Evolutionary conservation across 1,140 invertebrate genomes (phyloP).

Genomic region (Caerostris extrusa): DNA sequence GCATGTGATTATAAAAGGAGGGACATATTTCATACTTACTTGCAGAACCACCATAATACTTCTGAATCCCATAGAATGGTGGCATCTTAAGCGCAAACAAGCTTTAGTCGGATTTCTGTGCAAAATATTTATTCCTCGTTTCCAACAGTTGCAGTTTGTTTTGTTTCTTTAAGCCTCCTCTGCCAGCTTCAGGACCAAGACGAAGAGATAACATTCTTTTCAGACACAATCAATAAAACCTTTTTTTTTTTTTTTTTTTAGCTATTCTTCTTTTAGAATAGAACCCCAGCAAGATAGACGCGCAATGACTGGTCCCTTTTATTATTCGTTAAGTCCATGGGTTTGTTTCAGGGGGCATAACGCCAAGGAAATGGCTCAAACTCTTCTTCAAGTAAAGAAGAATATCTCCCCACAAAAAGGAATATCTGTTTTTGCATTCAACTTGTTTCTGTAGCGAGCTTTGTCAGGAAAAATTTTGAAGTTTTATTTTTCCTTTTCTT

Average conservation of each 20-base stretch:
- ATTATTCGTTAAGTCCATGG: not conserved
- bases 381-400: not conserved
- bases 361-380: not conserved
- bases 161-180: conserved; percentile 22
- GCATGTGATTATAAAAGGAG: not conserved
- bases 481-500: not conserved
- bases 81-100: conserved; percentile 5
- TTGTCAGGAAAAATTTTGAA: not conserved
- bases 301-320: not conserved
- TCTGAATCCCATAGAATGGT: not conserved
- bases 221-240: not conserved
- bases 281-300: not conserved
- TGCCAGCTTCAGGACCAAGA: not conserved
- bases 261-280: not conserved
- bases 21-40: not conserved
- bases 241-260: not conserved
- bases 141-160: not conserved
- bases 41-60: not conserved
- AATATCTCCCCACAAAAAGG: not conserved
- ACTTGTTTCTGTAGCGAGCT: not conserved
- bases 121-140: conserved; percentile 20
- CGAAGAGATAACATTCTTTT: conserved; percentile 26
- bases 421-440: not conserved
- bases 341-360: not conserved
- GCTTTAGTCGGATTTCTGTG: not conserved